These are phyloP conservation scores for Cebidichthys violaceus DNA, from an alignment of 2,113 vertebrate genomes.

Conservation along the genomic window DNA sequence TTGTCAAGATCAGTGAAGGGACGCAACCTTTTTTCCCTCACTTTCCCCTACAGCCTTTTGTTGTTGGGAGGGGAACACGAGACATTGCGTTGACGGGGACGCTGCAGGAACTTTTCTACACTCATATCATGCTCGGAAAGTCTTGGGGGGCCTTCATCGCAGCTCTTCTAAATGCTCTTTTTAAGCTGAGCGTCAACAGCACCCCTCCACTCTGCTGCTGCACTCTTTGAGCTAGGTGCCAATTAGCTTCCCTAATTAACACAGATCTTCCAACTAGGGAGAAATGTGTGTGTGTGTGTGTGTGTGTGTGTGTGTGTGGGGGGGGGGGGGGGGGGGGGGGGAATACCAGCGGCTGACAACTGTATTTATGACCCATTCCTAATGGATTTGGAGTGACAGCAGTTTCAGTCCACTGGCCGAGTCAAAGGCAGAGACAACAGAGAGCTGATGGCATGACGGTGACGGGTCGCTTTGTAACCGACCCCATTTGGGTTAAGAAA, in stretches of 20 bases:
- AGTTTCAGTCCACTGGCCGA: conserved; percentile 54
- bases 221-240: conserved; percentile 23
- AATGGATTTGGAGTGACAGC: conserved; percentile 71
- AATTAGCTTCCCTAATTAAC: conserved; percentile 66
- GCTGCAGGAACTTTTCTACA: conserved; percentile 11
- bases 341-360: conserved; percentile 61
- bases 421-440: conserved; percentile 64
- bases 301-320: too few species aligned
- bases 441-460: conserved; percentile 29
- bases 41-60: conserved; percentile 4
- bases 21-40: conserved; percentile 6
- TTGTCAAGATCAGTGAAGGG: conserved; percentile 44
- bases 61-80: conserved; percentile 36
- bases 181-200: conserved; percentile 44
- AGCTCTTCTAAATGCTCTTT: conserved; percentile 37
- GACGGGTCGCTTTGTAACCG: conserved; percentile 56
- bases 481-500: conserved; percentile 2
- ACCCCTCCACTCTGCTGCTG: conserved; percentile 14
- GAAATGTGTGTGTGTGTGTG: too few species aligned
- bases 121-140: conserved; percentile 18
- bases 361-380: conserved; percentile 71
- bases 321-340: background rate
- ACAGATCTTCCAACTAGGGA: conserved; percentile 18
- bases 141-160: conserved; percentile 15
- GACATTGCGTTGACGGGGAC: background rate